Conservation (phyloP, 2,113 vertebrate genomes). For the Felis chaus region DNA sequence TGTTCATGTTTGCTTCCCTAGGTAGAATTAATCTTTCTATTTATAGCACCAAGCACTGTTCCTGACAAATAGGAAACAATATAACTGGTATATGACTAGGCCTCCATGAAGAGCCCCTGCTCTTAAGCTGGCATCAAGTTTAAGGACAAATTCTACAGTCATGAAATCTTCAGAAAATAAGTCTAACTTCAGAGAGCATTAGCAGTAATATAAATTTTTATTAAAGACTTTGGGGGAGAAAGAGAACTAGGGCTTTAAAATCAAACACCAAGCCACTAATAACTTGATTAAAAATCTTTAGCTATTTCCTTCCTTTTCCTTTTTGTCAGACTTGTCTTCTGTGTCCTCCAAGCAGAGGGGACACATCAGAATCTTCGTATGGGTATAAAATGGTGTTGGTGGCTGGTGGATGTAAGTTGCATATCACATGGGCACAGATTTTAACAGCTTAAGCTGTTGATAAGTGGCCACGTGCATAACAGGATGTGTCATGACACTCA, state of each 20-base stretch:
- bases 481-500: neutral
- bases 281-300: slow-evolving; percentile 41
- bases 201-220: slow-evolving; percentile 1
- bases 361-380: neutral
- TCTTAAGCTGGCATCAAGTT: neutral
- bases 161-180: slow-evolving; percentile 19
- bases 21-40: slow-evolving; percentile 3
- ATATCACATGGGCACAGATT: neutral
- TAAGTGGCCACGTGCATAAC: neutral
- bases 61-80: neutral
- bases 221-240: neutral
- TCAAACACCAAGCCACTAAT: slow-evolving; percentile 34
- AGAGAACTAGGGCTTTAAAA: neutral
- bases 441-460: neutral
- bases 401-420: neutral
- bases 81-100: neutral
- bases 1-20: neutral
- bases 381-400: neutral
- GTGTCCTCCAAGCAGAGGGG: neutral
- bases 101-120: neutral
- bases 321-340: neutral
- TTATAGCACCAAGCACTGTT: neutral
- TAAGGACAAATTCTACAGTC: neutral
- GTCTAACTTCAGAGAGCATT: slow-evolving; percentile 31
- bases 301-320: neutral